Evolutionary conservation across 2,113 vertebrate species (phyloP).

Genomic region (Alexandromys fortis): DNA sequence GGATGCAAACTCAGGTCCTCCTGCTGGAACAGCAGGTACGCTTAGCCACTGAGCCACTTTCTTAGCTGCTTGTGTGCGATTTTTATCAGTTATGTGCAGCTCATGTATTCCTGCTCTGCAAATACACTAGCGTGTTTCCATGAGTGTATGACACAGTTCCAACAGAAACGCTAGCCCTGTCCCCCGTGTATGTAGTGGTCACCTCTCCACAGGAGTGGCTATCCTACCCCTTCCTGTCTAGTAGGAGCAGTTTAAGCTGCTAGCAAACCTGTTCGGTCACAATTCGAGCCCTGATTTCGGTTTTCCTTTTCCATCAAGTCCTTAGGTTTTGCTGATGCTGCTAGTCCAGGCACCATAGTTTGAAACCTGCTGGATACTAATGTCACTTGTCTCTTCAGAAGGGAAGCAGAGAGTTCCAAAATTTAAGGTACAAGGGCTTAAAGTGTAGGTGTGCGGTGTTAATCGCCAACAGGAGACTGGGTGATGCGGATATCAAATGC

Average conservation of each 20-base stretch:
- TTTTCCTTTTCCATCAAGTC: neutral
- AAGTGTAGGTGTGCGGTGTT: neutral
- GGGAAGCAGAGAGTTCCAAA: neutral
- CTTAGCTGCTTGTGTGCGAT: neutral
- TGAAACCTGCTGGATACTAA: neutral
- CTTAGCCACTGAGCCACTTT: neutral
- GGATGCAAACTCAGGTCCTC: neutral
- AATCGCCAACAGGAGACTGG: too few species aligned
- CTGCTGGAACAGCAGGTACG: neutral
- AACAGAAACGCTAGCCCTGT: neutral
- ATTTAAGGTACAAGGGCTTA: neutral
- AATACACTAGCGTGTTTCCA: neutral
- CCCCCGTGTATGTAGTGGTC: neutral
- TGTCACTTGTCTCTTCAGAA: neutral
- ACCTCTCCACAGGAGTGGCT: neutral
- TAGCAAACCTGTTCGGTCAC: neutral
- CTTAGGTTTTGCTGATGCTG: neutral
- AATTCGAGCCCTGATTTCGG: neutral
- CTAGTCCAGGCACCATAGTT: neutral
- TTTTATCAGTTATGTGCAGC: neutral
- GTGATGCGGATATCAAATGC: neutral
- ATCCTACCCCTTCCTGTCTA: neutral
- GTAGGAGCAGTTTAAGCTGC: neutral
- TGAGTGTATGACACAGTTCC: neutral
- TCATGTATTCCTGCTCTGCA: neutral